Evolutionary conservation across 2,113 vertebrate species (phyloP).

Genomic region (Lepisosteus oculatus): DNA sequence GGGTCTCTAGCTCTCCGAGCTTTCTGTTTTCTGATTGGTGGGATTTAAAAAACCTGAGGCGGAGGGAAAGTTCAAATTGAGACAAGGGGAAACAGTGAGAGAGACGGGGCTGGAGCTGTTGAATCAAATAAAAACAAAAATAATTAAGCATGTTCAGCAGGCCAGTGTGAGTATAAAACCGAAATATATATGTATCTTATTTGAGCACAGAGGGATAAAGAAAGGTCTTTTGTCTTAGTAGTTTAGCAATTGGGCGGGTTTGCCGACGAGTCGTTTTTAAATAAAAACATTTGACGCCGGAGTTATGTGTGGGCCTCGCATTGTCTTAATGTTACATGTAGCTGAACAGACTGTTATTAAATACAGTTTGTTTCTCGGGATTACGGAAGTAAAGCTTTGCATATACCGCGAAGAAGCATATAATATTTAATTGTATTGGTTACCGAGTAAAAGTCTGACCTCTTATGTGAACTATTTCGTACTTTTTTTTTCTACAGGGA

Average conservation of each 20-base stretch:
- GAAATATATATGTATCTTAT: not conserved
- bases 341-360: not conserved
- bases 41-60: conserved; percentile 50
- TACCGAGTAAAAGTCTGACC: not conserved
- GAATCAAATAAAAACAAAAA: conserved; percentile 13
- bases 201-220: not conserved
- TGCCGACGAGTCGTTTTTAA: not conserved
- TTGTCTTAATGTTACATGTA: not conserved
- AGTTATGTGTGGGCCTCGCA: not conserved
- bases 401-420: no score
- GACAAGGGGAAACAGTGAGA: conserved; percentile 1
- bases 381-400: no score
- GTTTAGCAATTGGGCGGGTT: not conserved
- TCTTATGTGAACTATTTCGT: not conserved
- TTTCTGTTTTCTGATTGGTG: conserved; percentile 6
- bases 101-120: not conserved
- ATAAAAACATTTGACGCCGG: no score
- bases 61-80: conserved; percentile 59
- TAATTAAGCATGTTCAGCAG: conserved; percentile 43
- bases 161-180: conserved; percentile 50
- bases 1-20: not conserved
- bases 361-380: no score
- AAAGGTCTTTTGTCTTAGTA: not conserved
- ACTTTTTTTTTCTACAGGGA: not conserved
- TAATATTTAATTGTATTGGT: not conserved